These are phyloP conservation scores for Arizona elegans DNA, from an alignment of 2,113 vertebrate species.

Conservation along the genomic window DNA sequence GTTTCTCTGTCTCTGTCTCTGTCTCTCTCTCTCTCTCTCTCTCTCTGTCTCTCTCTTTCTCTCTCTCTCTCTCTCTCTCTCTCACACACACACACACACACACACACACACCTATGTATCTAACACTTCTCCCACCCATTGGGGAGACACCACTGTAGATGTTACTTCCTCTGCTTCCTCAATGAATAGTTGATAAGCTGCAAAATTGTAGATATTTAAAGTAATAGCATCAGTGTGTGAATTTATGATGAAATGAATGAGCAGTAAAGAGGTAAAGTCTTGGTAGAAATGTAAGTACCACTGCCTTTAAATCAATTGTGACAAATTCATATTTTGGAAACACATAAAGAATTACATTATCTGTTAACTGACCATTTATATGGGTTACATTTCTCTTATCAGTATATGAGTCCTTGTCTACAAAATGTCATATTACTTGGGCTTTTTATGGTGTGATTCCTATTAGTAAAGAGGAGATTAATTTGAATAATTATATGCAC, in stretches of 20 bases:
- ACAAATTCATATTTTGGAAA: neutral
- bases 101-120: neutral
- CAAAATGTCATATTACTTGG: neutral
- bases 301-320: neutral
- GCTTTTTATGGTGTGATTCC: neutral
- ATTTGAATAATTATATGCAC: neutral
- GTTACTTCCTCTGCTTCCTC: conserved; percentile 7
- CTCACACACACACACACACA: neutral
- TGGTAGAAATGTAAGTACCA: neutral
- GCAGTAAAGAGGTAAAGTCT: neutral
- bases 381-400: neutral
- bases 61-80: too few relatives aligned
- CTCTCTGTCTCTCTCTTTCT: neutral
- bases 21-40: too few relatives aligned
- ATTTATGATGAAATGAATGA: neutral
- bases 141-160: neutral
- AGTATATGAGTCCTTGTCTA: neutral
- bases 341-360: neutral
- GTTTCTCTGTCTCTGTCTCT: neutral
- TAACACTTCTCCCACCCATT: neutral
- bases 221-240: neutral
- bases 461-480: neutral
- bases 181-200: neutral
- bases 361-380: neutral
- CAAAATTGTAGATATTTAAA: conserved; percentile 40